These are phyloP conservation scores for Mustelus asterias DNA, from an alignment of 2,113 vertebrate genomes.

Conservation along the genomic window DNA sequence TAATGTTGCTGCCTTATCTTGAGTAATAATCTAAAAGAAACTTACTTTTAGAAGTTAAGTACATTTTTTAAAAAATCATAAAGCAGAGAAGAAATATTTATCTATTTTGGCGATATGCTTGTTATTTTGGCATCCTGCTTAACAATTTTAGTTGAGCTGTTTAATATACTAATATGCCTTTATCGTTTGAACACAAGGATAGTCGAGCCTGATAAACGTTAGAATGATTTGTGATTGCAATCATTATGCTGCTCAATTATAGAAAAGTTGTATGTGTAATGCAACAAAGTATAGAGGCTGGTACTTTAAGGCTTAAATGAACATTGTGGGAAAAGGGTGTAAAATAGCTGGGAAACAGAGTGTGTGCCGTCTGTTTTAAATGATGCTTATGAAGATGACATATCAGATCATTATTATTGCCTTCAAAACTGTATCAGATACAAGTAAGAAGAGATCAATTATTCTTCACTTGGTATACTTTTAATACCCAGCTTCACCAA, in stretches of 20 bases:
- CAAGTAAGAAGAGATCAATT: background rate
- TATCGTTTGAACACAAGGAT: background rate
- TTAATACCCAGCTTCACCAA: background rate
- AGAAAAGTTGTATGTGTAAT: background rate
- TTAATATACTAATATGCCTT: background rate
- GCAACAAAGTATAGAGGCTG: background rate
- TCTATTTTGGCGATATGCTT: slow-evolving; percentile 12
- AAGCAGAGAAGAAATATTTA: background rate
- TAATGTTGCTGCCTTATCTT: slow-evolving; percentile 2
- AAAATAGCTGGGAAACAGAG: background rate
- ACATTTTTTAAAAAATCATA: background rate
- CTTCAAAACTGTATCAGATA: background rate
- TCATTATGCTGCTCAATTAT: background rate
- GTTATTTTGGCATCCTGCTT: background rate
- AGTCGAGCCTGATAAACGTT: background rate
- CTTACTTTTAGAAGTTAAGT: background rate
- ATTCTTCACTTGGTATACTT: background rate
- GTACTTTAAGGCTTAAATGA: background rate
- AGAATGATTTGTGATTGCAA: background rate
- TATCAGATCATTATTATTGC: background rate
- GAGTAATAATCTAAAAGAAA: background rate
- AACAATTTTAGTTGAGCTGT: background rate
- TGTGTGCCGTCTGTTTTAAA: background rate
- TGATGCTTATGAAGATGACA: background rate
- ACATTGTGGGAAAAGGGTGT: background rate